Base-by-base conservation (phyloP, 1,140 invertebrate genomes). In the Neocloeon triangulifer region DNA sequence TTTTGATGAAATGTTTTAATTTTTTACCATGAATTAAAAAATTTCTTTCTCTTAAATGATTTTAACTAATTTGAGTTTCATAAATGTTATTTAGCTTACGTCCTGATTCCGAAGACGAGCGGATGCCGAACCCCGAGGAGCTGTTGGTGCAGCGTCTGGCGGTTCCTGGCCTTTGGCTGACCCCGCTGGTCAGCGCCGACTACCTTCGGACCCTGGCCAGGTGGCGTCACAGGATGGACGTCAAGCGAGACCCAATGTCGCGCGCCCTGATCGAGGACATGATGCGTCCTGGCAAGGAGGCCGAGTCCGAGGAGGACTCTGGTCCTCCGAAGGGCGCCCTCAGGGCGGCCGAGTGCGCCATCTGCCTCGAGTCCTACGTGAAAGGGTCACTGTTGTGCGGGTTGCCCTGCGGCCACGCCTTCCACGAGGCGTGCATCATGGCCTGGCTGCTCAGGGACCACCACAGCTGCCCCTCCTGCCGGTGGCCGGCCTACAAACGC, bases 381-480 rank as follows among this genome's bases (percentile, higher is more conserved):
- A 30, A 36, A 15, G 46, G 44, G 7, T 44, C 44, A 4, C 20
- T 47, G 8, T 37, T 65, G 2, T 59, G 58, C 45, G 61, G 59
- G 2, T 43, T 65, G 21, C 61, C 62, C 4, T 64, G 62, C 46
- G 53, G 55, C 4, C 62, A 65, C 42, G 49, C 51, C 33, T 65
- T 58, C 41, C 62, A 65, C 42, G 44, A 60, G 19, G 39, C 47
- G 5, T 65, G 62, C 41, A 59, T 64, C 12, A 39, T 60, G 37
- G 35, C 40, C 3, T 65, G 62, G 62, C 42, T 65, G 6, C 42
- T 44, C 5, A 43, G 57, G 35, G 59, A 61, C 30, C 56, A 63
- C 40, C 59, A 64, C 41, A 53, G 56, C 32, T 65, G 62, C 41
- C 62, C 62, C 3, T 48, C 60, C 10, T 65, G 62, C 41, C 47